Conservation (phyloP, 2,888 invertebrate species). For the Amaurobius ferox region DNA sequence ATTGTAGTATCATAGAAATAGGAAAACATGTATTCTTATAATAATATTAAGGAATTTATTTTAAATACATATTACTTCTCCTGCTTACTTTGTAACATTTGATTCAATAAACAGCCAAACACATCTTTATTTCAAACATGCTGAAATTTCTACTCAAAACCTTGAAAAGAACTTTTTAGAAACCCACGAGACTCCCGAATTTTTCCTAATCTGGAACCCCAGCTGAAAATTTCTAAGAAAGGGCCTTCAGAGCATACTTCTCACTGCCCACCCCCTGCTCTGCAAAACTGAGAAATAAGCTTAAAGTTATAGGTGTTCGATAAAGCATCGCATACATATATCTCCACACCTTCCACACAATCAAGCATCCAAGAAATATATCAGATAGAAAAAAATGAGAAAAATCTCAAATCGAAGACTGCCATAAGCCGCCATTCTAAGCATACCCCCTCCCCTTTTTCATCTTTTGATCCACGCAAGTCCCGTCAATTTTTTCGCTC, state of each 20-base stretch:
- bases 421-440: constrained; percentile 61
- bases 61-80: no score
- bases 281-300: constrained; percentile 22
- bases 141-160: no score
- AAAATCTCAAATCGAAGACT: constrained; percentile 69
- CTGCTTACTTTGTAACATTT: no score
- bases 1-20: no score
- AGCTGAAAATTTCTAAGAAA: background rate
- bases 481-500: constrained; percentile 54
- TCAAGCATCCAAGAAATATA: constrained; percentile 36
- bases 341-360: constrained; percentile 54
- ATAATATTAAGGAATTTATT: no score
- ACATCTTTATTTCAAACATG: no score
- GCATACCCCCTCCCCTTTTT: constrained; percentile 22
- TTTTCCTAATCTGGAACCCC: background rate
- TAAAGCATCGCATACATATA: constrained; percentile 43
- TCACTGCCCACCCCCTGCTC: background rate
- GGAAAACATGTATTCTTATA: no score
- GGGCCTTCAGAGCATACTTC: no score
- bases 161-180: background rate
- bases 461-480: constrained; percentile 61
- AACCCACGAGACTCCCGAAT: background rate
- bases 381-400: constrained; percentile 14
- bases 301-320: constrained; percentile 65
- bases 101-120: no score